Percentiles rank a stretch among this genome's conserved stretches.
These are phyloP conservation scores for Leptarthrus brevirostris DNA, from an alignment of 2,888 invertebrate genomes.

Conservation along the genomic window DNA sequence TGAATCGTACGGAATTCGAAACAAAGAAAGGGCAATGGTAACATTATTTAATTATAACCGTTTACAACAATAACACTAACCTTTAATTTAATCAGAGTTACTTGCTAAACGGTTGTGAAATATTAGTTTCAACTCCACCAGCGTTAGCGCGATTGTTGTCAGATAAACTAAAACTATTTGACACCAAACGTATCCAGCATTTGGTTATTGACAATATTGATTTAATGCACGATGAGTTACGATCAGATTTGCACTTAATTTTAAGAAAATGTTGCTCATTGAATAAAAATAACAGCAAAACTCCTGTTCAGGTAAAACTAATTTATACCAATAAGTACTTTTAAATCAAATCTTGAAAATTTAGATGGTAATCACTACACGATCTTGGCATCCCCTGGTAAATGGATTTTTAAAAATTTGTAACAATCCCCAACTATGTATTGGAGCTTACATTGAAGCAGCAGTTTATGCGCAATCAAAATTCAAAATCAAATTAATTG, in stretches of 20 bases:
- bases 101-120: slow-evolving; percentile 75
- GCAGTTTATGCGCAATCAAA: slow-evolving; percentile 75
- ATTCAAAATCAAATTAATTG: slow-evolving; percentile 66
- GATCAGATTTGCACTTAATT: slow-evolving; percentile 67
- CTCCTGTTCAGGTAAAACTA: slow-evolving; percentile 61
- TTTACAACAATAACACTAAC: background rate
- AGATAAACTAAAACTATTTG: slow-evolving; percentile 68
- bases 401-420: slow-evolving; percentile 70
- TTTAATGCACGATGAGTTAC: slow-evolving; percentile 71
- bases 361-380: slow-evolving; percentile 73
- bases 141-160: slow-evolving; percentile 69
- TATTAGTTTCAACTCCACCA: slow-evolving; percentile 77
- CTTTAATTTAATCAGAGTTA: slow-evolving; percentile 53
- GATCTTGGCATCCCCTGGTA: slow-evolving; percentile 74
- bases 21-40: slow-evolving; percentile 58
- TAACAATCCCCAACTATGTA: slow-evolving; percentile 74
- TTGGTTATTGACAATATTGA: slow-evolving; percentile 80
- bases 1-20: slow-evolving; percentile 63
- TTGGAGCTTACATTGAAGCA: slow-evolving; percentile 80
- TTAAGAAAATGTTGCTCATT: slow-evolving; percentile 66
- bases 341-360: slow-evolving; percentile 60
- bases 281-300: slow-evolving; percentile 62
- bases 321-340: background rate
- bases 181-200: slow-evolving; percentile 73
- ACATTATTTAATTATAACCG: too few species aligned